Evolutionary conservation across 2,888 invertebrate species (phyloP), one percentile per base, ranked within the genome.

Genomic region (Eupithecia insigniata): DNA sequence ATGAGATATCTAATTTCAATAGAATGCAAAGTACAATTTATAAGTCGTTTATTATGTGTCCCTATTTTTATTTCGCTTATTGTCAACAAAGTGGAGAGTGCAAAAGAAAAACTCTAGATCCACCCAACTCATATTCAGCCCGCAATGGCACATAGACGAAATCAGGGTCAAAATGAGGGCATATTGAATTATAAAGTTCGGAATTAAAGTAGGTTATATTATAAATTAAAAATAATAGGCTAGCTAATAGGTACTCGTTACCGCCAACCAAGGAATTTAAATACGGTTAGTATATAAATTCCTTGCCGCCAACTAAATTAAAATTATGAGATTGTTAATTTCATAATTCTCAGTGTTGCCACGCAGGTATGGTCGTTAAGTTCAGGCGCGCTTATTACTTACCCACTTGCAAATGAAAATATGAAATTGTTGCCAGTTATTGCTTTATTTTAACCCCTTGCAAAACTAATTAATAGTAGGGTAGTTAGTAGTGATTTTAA

Each of bases 261-360:
- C n/a, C 34, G 60, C 65, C 26, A 34, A 22, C 60, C 51, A 64
- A n/a, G n/a, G n/a, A n/a, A n/a, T n/a, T n/a, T n/a, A n/a, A n/a
- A n/a, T n/a, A n/a, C n/a, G n/a, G n/a, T n/a, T n/a, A n/a, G n/a
- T n/a, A n/a, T n/a, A n/a, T n/a, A n/a, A n/a, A n/a, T n/a, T n/a
- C n/a, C n/a, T n/a, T n/a, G 8, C 34, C 34, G 34, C 34, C 34
- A 34, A 10, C 34, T 34, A 6, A 34, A 55, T 55, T 28, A 60
- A 55, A 55, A 46, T 34, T 67, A 69, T 62, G 67, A 66, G 69
- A 60, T 67, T 69, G 67, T 71, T 64, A 43, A 62, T 71, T 71
- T 71, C 39, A 73, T 70, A 71, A 68, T 65, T 67, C 60, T 43
- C 69, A 67, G 64, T 70, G 69, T 68, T 72, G 18, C 65, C 70